phyloP scores from a whole-genome alignment of 92 coral and sea anemone species.

The Virgularia gustaviana region DNA sequence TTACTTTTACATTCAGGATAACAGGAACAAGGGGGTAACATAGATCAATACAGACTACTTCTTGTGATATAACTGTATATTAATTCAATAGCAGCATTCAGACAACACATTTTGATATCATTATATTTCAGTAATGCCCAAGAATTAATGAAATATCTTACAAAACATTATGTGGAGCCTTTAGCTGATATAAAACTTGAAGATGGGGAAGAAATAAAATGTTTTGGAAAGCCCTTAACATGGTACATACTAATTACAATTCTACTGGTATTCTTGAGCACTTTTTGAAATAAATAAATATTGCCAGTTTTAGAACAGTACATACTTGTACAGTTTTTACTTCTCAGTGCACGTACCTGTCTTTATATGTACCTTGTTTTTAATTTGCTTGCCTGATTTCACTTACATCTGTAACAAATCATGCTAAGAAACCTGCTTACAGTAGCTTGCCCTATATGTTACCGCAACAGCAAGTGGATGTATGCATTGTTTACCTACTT shows the following conservation, averaged over 20 bases:
- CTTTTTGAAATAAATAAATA: background rate
- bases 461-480: too few species aligned
- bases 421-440: too few species aligned
- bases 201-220: conserved; percentile 62
- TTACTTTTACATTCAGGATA: conserved; percentile 86
- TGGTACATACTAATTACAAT: conserved; percentile 44
- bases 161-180: conserved; percentile 64
- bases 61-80: background rate
- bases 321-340: too few species aligned
- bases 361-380: too few species aligned
- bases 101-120: too few species aligned
- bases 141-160: conserved; percentile 55
- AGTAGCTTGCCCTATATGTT: too few species aligned
- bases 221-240: conserved; percentile 64
- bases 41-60: background rate
- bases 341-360: too few species aligned
- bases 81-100: background rate
- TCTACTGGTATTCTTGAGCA: too few species aligned
- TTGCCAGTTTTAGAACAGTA: too few species aligned
- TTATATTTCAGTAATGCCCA: conserved; percentile 65
- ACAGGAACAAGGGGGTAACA: conserved; percentile 89
- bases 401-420: too few species aligned
- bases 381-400: too few species aligned
- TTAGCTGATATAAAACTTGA: conserved; percentile 53
- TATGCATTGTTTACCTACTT: too few species aligned